Percentiles rank a stretch among this genome's conserved stretches.
Conservation (phyloP, 2,113 vertebrate genomes). For the Pseudorasbora parva region DNA sequence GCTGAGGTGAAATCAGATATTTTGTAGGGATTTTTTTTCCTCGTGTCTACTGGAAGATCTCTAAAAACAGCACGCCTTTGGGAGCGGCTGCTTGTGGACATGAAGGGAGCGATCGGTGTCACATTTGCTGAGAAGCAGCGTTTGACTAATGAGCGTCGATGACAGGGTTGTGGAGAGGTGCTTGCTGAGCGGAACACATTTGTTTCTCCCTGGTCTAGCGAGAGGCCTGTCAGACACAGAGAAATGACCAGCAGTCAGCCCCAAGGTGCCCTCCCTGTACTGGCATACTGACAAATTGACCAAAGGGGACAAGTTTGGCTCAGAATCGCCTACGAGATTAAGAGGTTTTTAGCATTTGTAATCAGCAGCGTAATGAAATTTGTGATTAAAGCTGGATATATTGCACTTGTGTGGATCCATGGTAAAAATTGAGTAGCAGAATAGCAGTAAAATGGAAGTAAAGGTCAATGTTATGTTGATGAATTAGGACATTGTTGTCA, state of each 20-base stretch:
- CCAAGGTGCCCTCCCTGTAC: slow-evolving; percentile 76
- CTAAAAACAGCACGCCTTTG: slow-evolving; percentile 43
- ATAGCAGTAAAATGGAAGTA: neutral
- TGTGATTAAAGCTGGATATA: neutral
- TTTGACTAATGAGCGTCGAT: slow-evolving; percentile 82
- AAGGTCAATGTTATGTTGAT: slow-evolving; percentile 31
- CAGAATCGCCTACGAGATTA: slow-evolving; percentile 71
- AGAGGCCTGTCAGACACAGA: slow-evolving; percentile 65
- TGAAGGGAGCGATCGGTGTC: slow-evolving; percentile 73
- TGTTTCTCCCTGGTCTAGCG: slow-evolving; percentile 64
- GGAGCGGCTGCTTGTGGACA: slow-evolving; percentile 68
- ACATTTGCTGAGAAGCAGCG: slow-evolving; percentile 76
- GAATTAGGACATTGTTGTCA: slow-evolving; percentile 7
- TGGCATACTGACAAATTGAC: slow-evolving; percentile 77
- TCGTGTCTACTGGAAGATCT: slow-evolving; percentile 21
- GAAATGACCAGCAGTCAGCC: slow-evolving; percentile 76
- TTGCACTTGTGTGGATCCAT: slow-evolving; percentile 26
- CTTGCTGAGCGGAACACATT: slow-evolving; percentile 78
- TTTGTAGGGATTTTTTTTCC: slow-evolving; percentile 15
- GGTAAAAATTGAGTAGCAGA: slow-evolving; percentile 5
- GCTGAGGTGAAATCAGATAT: slow-evolving; percentile 24
- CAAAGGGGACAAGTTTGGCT: slow-evolving; percentile 69
- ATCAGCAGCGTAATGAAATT: slow-evolving; percentile 19
- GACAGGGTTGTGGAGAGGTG: slow-evolving; percentile 75
- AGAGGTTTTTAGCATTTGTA: slow-evolving; percentile 69